Evolutionary conservation across 2,888 invertebrate genomes (phyloP).

Genomic region (Nipponacmea schrenckii): DNA sequence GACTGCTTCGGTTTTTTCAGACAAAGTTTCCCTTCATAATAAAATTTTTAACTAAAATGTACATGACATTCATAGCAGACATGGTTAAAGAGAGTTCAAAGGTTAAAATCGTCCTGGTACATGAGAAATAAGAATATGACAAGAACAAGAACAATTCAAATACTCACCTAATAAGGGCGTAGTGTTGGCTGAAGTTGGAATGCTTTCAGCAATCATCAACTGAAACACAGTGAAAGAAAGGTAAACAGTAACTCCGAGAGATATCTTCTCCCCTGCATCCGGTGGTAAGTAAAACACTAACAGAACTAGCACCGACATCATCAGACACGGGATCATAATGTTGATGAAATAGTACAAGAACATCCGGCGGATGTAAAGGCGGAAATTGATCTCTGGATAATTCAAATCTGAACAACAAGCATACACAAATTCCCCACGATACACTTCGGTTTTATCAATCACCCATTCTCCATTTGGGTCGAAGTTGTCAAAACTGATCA

Average conservation of each 20-base stretch:
- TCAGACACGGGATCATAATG: slow-evolving; percentile 53
- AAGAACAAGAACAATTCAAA: too few relatives aligned
- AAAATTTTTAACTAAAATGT: too few relatives aligned
- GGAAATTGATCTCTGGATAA: slow-evolving; percentile 32
- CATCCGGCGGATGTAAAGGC: slow-evolving; percentile 37
- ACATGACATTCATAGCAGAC: too few relatives aligned
- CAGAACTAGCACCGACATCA: slow-evolving; percentile 52
- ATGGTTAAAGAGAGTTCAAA: too few relatives aligned
- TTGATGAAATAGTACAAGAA: slow-evolving; percentile 53
- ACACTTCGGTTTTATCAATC: slow-evolving; percentile 33
- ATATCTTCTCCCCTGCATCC: slow-evolving; percentile 56
- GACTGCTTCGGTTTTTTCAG: too few relatives aligned
- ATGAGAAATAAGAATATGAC: too few relatives aligned
- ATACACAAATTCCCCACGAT: slow-evolving; percentile 34
- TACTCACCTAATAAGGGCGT: slow-evolving; percentile 52
- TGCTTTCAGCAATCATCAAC: slow-evolving; percentile 54
- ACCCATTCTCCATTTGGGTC: slow-evolving; percentile 48
- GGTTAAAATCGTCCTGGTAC: too few relatives aligned
- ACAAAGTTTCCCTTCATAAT: too few relatives aligned
- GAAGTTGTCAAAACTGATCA: slow-evolving; percentile 37
- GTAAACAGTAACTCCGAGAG: slow-evolving; percentile 58
- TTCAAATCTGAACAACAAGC: slow-evolving; percentile 38
- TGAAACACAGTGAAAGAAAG: slow-evolving; percentile 58
- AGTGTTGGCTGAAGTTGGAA: slow-evolving; percentile 50
- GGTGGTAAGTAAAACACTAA: slow-evolving; percentile 58